phyloP scores from a whole-genome alignment of 2,797 vertebrate genomes.

The Anabas testudineus region DNA sequence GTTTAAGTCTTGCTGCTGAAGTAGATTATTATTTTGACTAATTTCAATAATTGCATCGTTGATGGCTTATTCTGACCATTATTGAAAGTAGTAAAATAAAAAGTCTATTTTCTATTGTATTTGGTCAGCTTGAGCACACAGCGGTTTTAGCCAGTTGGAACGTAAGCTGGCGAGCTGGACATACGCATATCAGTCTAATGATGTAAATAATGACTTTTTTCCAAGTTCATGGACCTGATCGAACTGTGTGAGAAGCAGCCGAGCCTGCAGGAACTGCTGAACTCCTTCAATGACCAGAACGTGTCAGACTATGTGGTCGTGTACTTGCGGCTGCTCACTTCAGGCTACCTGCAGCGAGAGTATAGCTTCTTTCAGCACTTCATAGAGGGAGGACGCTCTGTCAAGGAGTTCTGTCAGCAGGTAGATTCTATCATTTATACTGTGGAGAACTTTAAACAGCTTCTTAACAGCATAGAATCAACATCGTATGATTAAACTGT shows the following conservation, averaged over 20 bases:
- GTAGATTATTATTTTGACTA: neutral
- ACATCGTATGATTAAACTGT: neutral
- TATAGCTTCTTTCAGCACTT: constrained; percentile 91
- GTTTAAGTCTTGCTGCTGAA: neutral
- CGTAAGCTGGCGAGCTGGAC: neutral
- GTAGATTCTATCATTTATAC: constrained; percentile 63
- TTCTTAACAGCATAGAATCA: neutral
- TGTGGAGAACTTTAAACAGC: neutral
- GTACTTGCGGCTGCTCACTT: constrained; percentile 95
- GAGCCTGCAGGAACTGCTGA: constrained; percentile 88
- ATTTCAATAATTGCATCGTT: too few species aligned
- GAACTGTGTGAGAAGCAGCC: constrained; percentile 93
- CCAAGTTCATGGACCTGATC: constrained; percentile 96
- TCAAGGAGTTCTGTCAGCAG: constrained; percentile 98
- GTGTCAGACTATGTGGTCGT: constrained; percentile 96
- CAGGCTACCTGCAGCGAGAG: constrained; percentile 94
- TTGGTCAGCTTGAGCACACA: neutral
- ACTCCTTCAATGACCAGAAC: constrained; percentile 94
- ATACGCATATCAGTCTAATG: neutral
- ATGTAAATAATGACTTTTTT: neutral
- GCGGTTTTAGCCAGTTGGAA: neutral
- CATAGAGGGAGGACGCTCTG: constrained; percentile 94
- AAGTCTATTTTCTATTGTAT: too few species aligned
- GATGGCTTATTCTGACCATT: neutral
- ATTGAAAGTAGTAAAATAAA: neutral